These are phyloP conservation scores for Alectoris magna DNA, from an alignment of 2,797 vertebrate genomes.

Conservation along the genomic window DNA sequence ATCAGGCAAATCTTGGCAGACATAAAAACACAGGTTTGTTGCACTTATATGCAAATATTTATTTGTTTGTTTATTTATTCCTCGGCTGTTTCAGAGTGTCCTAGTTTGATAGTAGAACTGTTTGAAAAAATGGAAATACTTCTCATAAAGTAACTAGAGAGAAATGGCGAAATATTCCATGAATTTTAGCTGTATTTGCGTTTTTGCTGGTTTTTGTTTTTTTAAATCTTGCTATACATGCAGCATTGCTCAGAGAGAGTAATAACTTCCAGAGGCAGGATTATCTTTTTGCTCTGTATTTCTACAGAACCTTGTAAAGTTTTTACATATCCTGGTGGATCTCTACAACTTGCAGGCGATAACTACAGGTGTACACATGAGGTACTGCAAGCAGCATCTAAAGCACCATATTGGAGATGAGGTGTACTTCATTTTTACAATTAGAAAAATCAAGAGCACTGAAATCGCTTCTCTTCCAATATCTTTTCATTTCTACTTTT, in stretches of 20 bases:
- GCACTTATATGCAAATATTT: not conserved
- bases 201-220: too few relatives aligned
- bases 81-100: not conserved
- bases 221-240: not conserved
- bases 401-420: too few relatives aligned
- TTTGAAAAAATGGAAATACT: not conserved
- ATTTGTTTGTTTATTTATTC: not conserved
- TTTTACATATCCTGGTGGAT: not conserved
- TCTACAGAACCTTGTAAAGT: not conserved
- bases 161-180: not conserved
- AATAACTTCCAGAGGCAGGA: not conserved
- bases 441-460: too few relatives aligned
- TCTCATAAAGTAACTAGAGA: not conserved
- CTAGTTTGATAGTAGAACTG: not conserved
- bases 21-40: not conserved
- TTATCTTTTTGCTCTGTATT: not conserved
- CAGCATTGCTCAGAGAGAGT: not conserved
- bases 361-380: not conserved
- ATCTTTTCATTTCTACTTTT: too few relatives aligned
- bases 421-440: too few relatives aligned
- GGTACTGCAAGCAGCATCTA: too few relatives aligned
- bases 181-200: not conserved
- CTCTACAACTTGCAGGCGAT: not conserved
- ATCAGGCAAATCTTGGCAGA: not conserved
- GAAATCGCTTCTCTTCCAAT: too few relatives aligned